phyloP scores from a whole-genome alignment of 2,113 vertebrate species.

The Anguilla rostrata region DNA sequence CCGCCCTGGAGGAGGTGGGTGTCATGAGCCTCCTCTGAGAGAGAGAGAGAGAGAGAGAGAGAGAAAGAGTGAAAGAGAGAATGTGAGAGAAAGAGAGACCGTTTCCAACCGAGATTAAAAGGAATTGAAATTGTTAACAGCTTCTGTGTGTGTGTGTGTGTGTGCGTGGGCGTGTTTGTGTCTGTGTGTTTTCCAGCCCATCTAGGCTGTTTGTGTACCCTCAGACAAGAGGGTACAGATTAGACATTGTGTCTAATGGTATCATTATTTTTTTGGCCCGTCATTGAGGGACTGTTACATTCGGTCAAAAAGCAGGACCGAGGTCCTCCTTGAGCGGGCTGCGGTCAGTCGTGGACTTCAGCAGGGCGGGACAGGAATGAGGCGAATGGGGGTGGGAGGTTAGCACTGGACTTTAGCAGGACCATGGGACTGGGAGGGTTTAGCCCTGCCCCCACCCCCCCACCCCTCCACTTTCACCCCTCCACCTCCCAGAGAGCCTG shows the following conservation, averaged over 20 bases:
- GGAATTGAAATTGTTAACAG: background rate
- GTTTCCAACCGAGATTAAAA: too few relatives aligned
- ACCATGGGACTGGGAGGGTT: constrained; percentile 53
- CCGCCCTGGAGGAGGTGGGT: background rate
- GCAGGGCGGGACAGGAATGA: constrained; percentile 18
- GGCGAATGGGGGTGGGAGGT: constrained; percentile 25
- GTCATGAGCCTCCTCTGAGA: background rate
- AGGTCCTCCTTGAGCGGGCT: background rate
- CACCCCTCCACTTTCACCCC: constrained; percentile 52
- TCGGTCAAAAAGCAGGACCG: too few relatives aligned
- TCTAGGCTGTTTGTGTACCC: too few relatives aligned
- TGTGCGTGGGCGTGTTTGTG: background rate
- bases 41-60: too few relatives aligned
- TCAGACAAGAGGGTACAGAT: too few relatives aligned
- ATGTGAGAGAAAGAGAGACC: background rate
- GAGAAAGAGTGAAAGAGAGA: background rate
- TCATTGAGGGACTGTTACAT: too few relatives aligned
- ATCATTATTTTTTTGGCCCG: too few relatives aligned
- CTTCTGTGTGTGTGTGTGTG: background rate
- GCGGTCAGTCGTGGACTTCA: background rate
- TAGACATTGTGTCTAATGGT: background rate
- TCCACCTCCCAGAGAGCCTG: constrained; percentile 66
- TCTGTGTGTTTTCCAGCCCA: background rate
- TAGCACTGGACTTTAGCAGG: constrained; percentile 50
- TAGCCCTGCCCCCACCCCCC: constrained; percentile 42